A percentile compares a stretch with the other conserved stretches of the same genome.
These are phyloP conservation scores for Planiliza haematocheilus DNA, from an alignment of 2,113 vertebrate species.

Conservation along the genomic window DNA sequence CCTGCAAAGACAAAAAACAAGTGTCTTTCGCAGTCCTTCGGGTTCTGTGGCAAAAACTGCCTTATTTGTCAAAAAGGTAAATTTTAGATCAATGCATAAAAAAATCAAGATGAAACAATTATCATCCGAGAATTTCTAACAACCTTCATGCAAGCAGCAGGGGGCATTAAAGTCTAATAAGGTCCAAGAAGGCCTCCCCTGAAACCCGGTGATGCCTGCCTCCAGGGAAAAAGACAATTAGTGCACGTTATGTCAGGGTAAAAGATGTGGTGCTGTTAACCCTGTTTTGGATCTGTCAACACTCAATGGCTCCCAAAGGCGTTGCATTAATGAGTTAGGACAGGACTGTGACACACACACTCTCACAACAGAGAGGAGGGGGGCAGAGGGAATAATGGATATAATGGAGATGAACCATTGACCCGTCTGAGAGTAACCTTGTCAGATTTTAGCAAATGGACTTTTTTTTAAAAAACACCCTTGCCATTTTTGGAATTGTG, in stretches of 20 bases:
- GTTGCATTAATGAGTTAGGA: constrained; percentile 74
- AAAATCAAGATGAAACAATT: constrained; percentile 80
- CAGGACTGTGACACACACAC: constrained; percentile 54
- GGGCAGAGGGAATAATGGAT: constrained; percentile 43
- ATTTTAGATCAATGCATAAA: constrained; percentile 71
- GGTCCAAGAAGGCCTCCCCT: constrained; percentile 38
- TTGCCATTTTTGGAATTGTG: not conserved
- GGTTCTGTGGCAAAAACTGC: constrained; percentile 28
- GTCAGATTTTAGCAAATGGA: constrained; percentile 22
- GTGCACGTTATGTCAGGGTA: constrained; percentile 59
- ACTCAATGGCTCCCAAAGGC: constrained; percentile 70
- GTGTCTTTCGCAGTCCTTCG: constrained; percentile 28
- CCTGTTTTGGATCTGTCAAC: constrained; percentile 72
- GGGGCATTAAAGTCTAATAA: constrained; percentile 60
- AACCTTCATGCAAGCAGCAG: constrained; percentile 50
- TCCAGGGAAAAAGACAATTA: constrained; percentile 49
- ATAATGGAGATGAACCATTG: constrained; percentile 48
- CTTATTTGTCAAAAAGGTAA: constrained; percentile 56
- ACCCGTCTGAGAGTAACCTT: constrained; percentile 44
- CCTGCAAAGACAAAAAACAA: constrained; percentile 80
- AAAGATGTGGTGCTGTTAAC: constrained; percentile 72
- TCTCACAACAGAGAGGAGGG: constrained; percentile 14
- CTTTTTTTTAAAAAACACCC: constrained; percentile 1
- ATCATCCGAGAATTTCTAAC: constrained; percentile 87
- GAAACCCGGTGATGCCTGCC: constrained; percentile 2